Evolutionary conservation across 2,113 vertebrate genomes (phyloP).

Genomic region (Hipposideros armiger): DNA sequence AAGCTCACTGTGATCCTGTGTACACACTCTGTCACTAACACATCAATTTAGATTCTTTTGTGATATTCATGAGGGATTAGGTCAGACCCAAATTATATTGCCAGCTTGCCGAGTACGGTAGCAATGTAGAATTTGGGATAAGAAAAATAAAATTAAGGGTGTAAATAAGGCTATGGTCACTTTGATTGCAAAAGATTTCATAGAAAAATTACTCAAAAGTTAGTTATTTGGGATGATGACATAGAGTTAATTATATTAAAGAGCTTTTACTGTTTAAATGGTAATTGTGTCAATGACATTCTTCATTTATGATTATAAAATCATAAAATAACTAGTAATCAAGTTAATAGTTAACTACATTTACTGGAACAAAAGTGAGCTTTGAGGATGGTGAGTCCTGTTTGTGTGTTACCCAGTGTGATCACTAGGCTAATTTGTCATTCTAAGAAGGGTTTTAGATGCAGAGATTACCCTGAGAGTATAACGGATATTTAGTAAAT

Average conservation of each 20-base stretch:
- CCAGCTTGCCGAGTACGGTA: neutral
- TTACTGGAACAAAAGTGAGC: conserved; percentile 45
- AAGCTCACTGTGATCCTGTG: neutral
- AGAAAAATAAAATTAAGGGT: neutral
- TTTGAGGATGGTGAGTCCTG: neutral
- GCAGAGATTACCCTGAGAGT: conserved; percentile 44
- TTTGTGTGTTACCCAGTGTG: neutral
- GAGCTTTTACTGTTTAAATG: neutral
- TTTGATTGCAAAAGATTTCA: neutral
- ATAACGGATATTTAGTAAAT: conserved; percentile 54
- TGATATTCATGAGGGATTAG: neutral
- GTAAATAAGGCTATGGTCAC: neutral
- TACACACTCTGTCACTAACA: neutral
- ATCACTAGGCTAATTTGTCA: conserved; percentile 44
- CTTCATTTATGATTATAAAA: conserved; percentile 3
- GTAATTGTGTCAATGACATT: neutral
- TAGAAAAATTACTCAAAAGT: neutral
- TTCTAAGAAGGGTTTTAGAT: conserved; percentile 20
- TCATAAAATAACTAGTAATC: neutral
- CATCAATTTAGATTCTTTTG: neutral
- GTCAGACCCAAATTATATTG: neutral
- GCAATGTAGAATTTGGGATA: neutral
- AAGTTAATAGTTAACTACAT: conserved; percentile 40
- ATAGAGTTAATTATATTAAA: neutral
- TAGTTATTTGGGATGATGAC: neutral